Evolutionary conservation across 2,888 invertebrate species (phyloP), one percentile per base, ranked within the genome.

Genomic region (Pyralis farinalis): DNA sequence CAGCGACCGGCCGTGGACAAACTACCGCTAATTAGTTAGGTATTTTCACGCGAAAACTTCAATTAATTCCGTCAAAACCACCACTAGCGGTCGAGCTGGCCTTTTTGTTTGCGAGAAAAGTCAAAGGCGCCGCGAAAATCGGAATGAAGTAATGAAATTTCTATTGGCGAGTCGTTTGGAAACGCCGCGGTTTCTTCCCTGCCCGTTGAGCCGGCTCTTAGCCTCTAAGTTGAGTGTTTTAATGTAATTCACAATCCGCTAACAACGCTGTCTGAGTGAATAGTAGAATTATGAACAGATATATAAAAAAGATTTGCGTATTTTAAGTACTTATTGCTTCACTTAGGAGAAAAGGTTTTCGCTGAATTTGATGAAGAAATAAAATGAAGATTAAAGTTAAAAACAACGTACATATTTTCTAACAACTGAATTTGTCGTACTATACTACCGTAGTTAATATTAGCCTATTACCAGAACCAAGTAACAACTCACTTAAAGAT

Each of bases 31-130:
- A 75, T 78, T 76, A 79, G 73, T 71, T 72, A 62, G 68, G 70
- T 65, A 81, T 81, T 77, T 78, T 74, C 71, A 60, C 66, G 63
- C 66, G 65, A 75, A 78, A 79, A 80, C 77, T 80, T 75, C 75
- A 76, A 76, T 80, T 80, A 77, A 77, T 72, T 71, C 73, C 70
- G 58, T 72, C 71, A 76, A 75, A 77, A 69, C 70, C 63, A 58
- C 71, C 58, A 62, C 56, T 40, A 54, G 51, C 54, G 52, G 47
- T 56, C 11, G 27, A 43, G 58, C 43, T 45, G 48, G 49, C 51
- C 53, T 55, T 60, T 55, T 53, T 53, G 62, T 51, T 61, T 60
- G 60, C 55, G 51, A 59, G 58, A 69, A 71, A 70, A 74, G 63
- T 71, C 68, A 74, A 71, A 74, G 63, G 66, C 57, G 48, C 54